Evolutionary conservation across 1,140 invertebrate species (phyloP).

Genomic region (Reticulitermes speratus): DNA sequence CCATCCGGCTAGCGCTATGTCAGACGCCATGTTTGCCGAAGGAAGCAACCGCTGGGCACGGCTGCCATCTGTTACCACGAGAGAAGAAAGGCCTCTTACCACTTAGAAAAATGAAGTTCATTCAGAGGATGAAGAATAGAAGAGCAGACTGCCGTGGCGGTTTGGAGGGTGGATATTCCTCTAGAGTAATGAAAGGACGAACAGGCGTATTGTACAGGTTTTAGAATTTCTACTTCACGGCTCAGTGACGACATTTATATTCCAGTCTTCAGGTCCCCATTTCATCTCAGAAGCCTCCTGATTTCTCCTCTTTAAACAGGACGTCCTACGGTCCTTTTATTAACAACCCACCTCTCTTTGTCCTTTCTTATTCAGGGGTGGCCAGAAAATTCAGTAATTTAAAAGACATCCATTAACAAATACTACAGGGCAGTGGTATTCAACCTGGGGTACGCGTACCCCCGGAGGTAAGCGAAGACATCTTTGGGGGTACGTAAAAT

Average conservation of each 20-base stretch:
- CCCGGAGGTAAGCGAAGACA: too few relatives aligned
- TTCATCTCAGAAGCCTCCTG: too few relatives aligned
- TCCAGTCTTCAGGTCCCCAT: not conserved
- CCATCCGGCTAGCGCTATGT: too few relatives aligned
- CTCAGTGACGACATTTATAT: not conserved
- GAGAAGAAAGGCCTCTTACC: slow-evolving; percentile 3
- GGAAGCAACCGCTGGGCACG: not conserved
- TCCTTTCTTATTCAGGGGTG: not conserved
- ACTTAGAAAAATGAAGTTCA: not conserved
- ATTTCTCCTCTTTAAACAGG: too few relatives aligned
- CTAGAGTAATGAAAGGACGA: not conserved
- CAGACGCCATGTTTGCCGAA: not conserved
- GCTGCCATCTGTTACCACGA: not conserved
- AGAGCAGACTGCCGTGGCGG: not conserved
- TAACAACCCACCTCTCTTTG: not conserved
- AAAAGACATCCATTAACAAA: too few relatives aligned
- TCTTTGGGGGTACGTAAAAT: too few relatives aligned
- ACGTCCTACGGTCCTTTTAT: not conserved
- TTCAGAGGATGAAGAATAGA: not conserved
- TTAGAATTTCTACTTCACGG: not conserved
- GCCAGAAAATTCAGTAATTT: not conserved
- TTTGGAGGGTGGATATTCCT: not conserved
- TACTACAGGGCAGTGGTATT: too few relatives aligned
- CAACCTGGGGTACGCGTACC: too few relatives aligned
- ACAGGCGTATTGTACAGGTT: not conserved